Conservation (phyloP, 2,888 invertebrate species). For the Folsomia candida region DNA sequence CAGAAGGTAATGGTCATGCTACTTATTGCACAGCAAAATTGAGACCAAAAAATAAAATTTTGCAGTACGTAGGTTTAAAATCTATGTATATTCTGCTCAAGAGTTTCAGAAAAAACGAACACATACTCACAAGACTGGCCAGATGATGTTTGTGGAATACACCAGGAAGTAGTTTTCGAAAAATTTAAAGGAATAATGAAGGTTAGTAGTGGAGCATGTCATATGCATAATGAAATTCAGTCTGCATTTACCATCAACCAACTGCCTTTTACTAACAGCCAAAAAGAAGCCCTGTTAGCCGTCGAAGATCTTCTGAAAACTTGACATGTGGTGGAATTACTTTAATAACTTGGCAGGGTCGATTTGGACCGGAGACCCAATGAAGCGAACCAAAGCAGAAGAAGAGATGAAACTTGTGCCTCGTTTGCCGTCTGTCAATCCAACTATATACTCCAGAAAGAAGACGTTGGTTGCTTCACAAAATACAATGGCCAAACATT, state of each 20-base stretch:
- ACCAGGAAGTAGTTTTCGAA: background rate
- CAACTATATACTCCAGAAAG: too few relatives aligned
- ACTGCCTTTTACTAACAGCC: background rate
- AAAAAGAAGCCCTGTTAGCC: background rate
- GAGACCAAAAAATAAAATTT: background rate
- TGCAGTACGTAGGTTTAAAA: too few relatives aligned
- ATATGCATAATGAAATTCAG: background rate
- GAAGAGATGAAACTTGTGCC: constrained; percentile 4
- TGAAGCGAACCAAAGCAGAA: background rate
- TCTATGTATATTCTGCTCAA: too few relatives aligned
- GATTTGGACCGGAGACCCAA: background rate
- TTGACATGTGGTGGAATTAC: constrained; percentile 20
- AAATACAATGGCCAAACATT: background rate
- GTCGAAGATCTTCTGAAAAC: constrained; percentile 3
- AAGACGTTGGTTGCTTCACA: background rate
- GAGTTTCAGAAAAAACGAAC: too few relatives aligned
- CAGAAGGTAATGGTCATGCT: too few relatives aligned
- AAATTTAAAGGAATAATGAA: constrained; percentile 3
- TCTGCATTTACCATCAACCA: too few relatives aligned
- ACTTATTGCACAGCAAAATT: background rate
- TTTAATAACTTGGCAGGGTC: background rate
- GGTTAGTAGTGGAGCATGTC: background rate
- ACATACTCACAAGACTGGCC: too few relatives aligned
- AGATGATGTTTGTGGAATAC: too few relatives aligned
- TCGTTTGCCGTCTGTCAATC: constrained; percentile 41